phyloP scores from a whole-genome alignment of 2,888 invertebrate genomes.

The Corythucha ciliata region DNA sequence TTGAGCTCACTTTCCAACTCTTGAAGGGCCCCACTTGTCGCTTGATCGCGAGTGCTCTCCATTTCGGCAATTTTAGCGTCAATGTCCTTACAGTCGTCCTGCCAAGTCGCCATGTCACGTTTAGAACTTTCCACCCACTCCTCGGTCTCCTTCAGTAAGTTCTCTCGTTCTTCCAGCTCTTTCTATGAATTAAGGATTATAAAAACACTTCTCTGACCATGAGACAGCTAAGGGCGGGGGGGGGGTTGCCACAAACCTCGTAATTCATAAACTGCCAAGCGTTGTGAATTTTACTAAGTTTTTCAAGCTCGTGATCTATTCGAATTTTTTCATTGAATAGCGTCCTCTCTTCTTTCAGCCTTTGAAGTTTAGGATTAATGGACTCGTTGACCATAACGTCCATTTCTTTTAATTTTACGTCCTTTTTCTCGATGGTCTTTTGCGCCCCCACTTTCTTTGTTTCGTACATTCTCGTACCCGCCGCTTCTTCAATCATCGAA shows the following conservation, averaged over 20 bases:
- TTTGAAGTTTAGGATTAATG: slow-evolving; percentile 79
- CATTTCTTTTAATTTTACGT: slow-evolving; percentile 78
- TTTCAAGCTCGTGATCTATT: slow-evolving; percentile 72
- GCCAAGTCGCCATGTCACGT: slow-evolving; percentile 48
- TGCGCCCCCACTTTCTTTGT: slow-evolving; percentile 78
- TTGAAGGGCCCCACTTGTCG: slow-evolving; percentile 55
- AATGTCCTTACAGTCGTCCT: slow-evolving; percentile 47
- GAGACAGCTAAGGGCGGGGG: neutral
- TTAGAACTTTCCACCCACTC: slow-evolving; percentile 49
- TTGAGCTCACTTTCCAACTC: slow-evolving; percentile 55
- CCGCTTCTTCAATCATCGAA: slow-evolving; percentile 98
- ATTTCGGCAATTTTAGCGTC: slow-evolving; percentile 53
- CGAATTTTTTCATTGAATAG: slow-evolving; percentile 83
- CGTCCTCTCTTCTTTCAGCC: slow-evolving; percentile 71
- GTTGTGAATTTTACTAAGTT: slow-evolving; percentile 60
- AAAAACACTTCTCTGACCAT: no score
- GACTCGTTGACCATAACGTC: slow-evolving; percentile 72
- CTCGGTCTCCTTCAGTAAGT: slow-evolving; percentile 6
- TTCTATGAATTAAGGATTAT: no score
- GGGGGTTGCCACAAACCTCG: slow-evolving; percentile 40
- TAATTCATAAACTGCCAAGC: slow-evolving; percentile 60
- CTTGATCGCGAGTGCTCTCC: slow-evolving; percentile 57
- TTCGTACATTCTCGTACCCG: slow-evolving; percentile 95
- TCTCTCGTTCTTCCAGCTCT: no score
- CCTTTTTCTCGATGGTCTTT: slow-evolving; percentile 84